Evolutionary conservation across 2,797 vertebrate genomes (phyloP), one percentile per base, ranked within the genome.

Genomic region (Kryptopterus vitreolus): DNA sequence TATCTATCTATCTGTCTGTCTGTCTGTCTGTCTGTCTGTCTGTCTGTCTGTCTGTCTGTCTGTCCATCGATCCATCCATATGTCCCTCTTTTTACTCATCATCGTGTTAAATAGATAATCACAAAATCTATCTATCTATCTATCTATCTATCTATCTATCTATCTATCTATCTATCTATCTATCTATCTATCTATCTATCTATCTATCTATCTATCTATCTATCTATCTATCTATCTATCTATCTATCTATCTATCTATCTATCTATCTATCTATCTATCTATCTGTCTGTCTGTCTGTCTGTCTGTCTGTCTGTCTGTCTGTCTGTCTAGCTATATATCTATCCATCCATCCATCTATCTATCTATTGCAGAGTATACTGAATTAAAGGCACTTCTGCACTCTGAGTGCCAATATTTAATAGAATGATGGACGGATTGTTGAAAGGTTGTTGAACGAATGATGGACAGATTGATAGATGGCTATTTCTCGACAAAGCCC

Each of bases 341-440:
- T 43, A 43, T 43, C n/a, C n/a, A n/a, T 33, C 59, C 31, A 33
- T 29, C 16, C 31, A 9, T 33, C 8, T 31, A 2, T 35, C 18
- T 63, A 9, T 63, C 33, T 22, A 63, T 35, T n/a, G 12, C 9
- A n/a, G 20, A 13, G 4, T 65, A 12, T 12, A 65, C 11, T n/a
- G 3, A 65, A 38, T 22, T 35, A 33, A 20, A 35, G 59, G 4
- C 31, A 33, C 52, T 2, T 35, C 3, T 35, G 26, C 8, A 35
- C 18, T 63, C 2, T 9, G 11, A 65, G 43, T n/a, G 50, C 12
- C 29, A n/a, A 15, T 24, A 57, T 57, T 55, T 55, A 20, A 22
- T 71, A 74, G 55, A 43, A 18, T 76, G 73, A 69, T 69, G n/a
- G 48, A 58, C 52, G 29, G 76, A 46, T 68, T 9, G 31, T 53